Evolutionary conservation across 35 echinoderm and acorn worm species (phyloP).

Genomic region (Ophiothrix spiculata): DNA sequence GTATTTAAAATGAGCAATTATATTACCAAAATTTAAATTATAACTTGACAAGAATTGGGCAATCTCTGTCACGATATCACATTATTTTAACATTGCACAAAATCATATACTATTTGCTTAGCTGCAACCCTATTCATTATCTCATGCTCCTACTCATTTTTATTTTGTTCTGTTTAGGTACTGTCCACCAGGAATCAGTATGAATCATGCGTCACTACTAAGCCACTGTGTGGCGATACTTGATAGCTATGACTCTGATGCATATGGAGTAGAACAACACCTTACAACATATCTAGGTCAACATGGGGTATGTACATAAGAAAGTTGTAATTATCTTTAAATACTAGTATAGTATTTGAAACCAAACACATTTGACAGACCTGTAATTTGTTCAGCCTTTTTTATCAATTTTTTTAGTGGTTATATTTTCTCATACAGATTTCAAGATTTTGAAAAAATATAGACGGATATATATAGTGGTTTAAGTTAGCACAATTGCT

Average conservation of each 20-base stretch:
- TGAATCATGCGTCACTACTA: constrained; percentile 69
- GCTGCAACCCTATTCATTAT: too few relatives aligned
- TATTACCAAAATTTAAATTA: too few relatives aligned
- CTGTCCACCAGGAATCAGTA: background rate
- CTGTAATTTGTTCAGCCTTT: constrained; percentile 84
- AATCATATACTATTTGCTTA: too few relatives aligned
- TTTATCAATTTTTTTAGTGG: constrained; percentile 24
- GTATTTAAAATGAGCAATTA: too few relatives aligned
- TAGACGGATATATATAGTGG: too few relatives aligned
- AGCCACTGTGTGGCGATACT: constrained; percentile 78
- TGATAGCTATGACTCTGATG: constrained; percentile 67
- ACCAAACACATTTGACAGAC: constrained; percentile 55
- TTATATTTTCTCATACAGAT: background rate
- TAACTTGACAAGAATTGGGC: too few relatives aligned
- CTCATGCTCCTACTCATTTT: too few relatives aligned
- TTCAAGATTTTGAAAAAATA: too few relatives aligned
- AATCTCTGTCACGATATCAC: too few relatives aligned
- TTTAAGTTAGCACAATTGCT: too few relatives aligned
- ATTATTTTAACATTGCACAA: too few relatives aligned
- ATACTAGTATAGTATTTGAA: constrained; percentile 65
- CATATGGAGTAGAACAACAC: constrained; percentile 86
- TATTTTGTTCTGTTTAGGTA: too few relatives aligned
- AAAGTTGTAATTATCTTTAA: constrained; percentile 58
- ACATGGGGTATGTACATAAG: constrained; percentile 48
- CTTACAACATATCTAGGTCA: constrained; percentile 50